These are phyloP conservation scores for Schizothorax lantsangensis DNA, from an alignment of 2,797 vertebrate species.

Conservation along the genomic window DNA sequence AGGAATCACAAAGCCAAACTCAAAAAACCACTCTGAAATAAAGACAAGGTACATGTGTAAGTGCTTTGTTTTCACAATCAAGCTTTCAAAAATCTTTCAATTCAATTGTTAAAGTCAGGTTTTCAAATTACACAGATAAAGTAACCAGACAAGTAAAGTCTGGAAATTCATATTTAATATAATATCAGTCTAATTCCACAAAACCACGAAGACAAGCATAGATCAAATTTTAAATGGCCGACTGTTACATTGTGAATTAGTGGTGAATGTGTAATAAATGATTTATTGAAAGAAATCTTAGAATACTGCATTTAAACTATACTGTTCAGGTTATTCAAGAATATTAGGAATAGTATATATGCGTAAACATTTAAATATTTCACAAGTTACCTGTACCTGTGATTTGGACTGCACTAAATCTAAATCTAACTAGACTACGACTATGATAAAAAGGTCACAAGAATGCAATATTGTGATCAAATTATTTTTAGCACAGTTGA, in stretches of 20 bases:
- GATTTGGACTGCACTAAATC: background rate
- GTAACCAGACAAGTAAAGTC: background rate
- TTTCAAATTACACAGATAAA: background rate
- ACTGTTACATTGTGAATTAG: background rate
- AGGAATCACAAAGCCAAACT: constrained; percentile 98
- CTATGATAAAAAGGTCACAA: too few relatives aligned
- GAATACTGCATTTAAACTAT: background rate
- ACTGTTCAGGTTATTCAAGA: background rate
- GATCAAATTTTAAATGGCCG: background rate
- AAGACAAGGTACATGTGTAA: constrained; percentile 51
- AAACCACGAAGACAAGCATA: background rate
- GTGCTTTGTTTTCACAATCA: background rate
- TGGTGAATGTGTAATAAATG: background rate
- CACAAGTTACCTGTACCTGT: background rate
- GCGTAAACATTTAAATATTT: background rate
- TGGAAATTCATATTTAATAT: background rate
- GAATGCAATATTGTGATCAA: too few relatives aligned
- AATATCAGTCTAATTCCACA: background rate
- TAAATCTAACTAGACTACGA: background rate
- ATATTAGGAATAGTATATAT: background rate
- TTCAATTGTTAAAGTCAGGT: background rate
- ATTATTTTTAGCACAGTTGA: background rate
- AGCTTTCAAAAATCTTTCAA: background rate
- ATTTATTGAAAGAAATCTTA: background rate
- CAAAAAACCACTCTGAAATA: constrained; percentile 96